These are phyloP conservation scores for Psittacula cyanocephala DNA, from an alignment of 2,113 vertebrate species.

Conservation along the genomic window DNA sequence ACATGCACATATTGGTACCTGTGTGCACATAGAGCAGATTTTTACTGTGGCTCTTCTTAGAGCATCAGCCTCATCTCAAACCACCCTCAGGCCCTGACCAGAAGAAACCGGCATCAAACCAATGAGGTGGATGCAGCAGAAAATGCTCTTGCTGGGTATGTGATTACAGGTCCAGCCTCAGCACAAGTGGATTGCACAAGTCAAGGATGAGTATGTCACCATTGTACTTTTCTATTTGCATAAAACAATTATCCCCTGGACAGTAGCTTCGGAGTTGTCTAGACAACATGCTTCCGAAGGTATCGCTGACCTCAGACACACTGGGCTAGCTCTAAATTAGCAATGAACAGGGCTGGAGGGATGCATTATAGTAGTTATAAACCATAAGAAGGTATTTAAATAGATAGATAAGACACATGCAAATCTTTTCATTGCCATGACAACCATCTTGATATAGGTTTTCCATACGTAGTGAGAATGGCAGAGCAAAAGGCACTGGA, in stretches of 20 bases:
- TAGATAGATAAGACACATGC: constrained; percentile 94
- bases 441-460: constrained; percentile 92
- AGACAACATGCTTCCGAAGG: constrained; percentile 88
- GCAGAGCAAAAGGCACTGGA: constrained; percentile 78
- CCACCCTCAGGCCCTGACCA: neutral
- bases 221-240: constrained; percentile 84
- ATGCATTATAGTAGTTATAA: constrained; percentile 89
- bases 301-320: constrained; percentile 87
- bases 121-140: neutral
- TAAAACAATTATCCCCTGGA: constrained; percentile 88
- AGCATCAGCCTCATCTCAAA: neutral
- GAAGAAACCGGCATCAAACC: neutral
- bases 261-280: constrained; percentile 87
- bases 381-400: constrained; percentile 96
- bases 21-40: neutral
- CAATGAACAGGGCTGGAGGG: constrained; percentile 87
- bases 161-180: neutral
- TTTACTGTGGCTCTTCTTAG: neutral
- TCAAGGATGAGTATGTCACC: constrained; percentile 76
- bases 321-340: constrained; percentile 93
- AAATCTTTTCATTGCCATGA: constrained; percentile 91
- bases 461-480: constrained; percentile 88
- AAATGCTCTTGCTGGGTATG: neutral
- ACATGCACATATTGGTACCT: rapidly evolving
- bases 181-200: constrained; percentile 71